Evolutionary conservation across 2,113 vertebrate species (phyloP), one percentile per base, ranked within the genome.

Genomic region (Entomyzon cyanotis): DNA sequence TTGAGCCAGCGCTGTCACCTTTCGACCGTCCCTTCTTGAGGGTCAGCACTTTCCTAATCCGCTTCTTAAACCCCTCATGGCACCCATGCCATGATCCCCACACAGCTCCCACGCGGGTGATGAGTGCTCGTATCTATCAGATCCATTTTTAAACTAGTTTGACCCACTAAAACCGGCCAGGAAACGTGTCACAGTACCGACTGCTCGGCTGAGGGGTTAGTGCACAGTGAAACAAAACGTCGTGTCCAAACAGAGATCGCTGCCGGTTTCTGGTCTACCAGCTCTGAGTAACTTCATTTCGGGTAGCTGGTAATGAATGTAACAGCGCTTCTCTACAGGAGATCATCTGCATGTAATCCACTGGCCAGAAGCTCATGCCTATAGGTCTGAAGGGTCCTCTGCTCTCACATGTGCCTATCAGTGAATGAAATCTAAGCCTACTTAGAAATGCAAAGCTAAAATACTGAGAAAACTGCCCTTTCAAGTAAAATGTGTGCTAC

Each of bases 21-120:
- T 17, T 15, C 35, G 5, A 7, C 41, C 6, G 10, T 21, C 46
- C 78, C 33, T n/a, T 33, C 35, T n/a, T 12, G 2, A 25, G 79
- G 20, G 39, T 63, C 83, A 12, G 30, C 60, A 18, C 44, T 63
- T 49, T 18, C 5, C 46, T 52, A 35, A 2, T 5, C 3, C 0
- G 18, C 60, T 25, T 23, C 60, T 46, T 27, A 14, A 47, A 18
- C 11, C 13, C 27, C 2, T 21, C 8, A 16, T 21, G 75, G 35
- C 49, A 50, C 63, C 33, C 27, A 2, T 5, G 39, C 23, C 87
- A 0, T 10, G 39, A 10, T 22, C 16, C 63, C 31, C 25, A 5
- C 14, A 8, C 6, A 2, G 6, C 1, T 60, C 55, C 31, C 62
- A 2, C 0, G 9, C 7, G 10, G 14, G 9, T 39, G 39, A 16